phyloP scores from a whole-genome alignment of 2,888 invertebrate species.

The Callyntrura sp. region DNA sequence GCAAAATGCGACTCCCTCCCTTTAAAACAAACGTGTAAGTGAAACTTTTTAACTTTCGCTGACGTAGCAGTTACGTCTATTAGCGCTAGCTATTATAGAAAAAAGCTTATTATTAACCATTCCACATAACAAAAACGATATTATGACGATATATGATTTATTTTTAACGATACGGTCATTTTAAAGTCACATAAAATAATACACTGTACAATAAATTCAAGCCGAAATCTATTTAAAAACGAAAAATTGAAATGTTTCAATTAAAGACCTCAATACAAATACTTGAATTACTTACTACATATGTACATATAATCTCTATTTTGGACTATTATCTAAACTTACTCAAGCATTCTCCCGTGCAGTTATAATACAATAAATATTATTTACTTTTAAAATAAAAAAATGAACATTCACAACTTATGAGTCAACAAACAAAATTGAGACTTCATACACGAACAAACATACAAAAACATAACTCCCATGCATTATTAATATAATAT shows the following conservation, averaged over 20 bases:
- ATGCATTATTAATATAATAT: too few species aligned
- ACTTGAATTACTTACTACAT: not conserved
- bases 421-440: too few species aligned
- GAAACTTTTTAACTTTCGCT: too few species aligned
- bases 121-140: too few species aligned
- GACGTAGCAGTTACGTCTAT: too few species aligned
- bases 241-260: conserved; percentile 9
- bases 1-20: too few species aligned
- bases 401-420: conserved; percentile 42
- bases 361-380: conserved; percentile 31
- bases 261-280: not conserved
- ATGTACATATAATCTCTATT: not conserved
- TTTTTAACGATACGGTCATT: conserved; percentile 2
- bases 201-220: conserved; percentile 17
- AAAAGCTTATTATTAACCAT: too few species aligned
- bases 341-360: conserved; percentile 53
- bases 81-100: too few species aligned
- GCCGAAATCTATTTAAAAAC: conserved; percentile 30
- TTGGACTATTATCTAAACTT: not conserved
- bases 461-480: too few species aligned
- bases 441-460: too few species aligned
- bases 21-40: too few species aligned
- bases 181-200: conserved; percentile 46
- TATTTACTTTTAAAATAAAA: too few species aligned
- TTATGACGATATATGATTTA: conserved; percentile 25